Percentiles rank a stretch among this genome's conserved stretches.
Conservation (phyloP, 2,888 invertebrate species). For the Hyposoter didymator region DNA sequence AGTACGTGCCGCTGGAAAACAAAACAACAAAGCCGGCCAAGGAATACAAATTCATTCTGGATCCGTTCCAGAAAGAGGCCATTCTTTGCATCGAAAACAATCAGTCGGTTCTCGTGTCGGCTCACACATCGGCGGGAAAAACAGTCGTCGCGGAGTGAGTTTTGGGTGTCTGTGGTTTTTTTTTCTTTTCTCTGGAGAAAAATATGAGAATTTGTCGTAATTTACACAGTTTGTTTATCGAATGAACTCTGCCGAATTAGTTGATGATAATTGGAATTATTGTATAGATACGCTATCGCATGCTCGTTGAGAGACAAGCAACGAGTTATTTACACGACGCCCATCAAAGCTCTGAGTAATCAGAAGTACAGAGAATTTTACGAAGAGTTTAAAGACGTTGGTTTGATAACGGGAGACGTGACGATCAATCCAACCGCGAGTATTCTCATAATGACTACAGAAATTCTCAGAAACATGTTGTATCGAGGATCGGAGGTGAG, state of each 20-base stretch:
- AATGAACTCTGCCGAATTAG: background rate
- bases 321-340: constrained; percentile 99
- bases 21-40: constrained; percentile 91
- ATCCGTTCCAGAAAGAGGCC: constrained; percentile 99
- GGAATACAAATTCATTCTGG: constrained; percentile 96
- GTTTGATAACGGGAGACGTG: constrained; percentile 99
- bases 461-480: constrained; percentile 99
- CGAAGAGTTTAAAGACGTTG: constrained; percentile 99
- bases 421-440: constrained; percentile 99
- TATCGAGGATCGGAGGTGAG: constrained; percentile 96
- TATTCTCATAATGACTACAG: constrained; percentile 99
- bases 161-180: background rate
- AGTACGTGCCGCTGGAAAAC: constrained; percentile 88
- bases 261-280: background rate
- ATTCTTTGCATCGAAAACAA: constrained; percentile 98
- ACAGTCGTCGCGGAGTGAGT: constrained; percentile 99
- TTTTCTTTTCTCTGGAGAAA: no score
- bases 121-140: constrained; percentile 99
- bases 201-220: no score
- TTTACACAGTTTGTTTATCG: background rate
- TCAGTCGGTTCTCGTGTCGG: constrained; percentile 99
- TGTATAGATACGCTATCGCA: constrained; percentile 95
- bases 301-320: constrained; percentile 97
- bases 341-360: constrained; percentile 99
- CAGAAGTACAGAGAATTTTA: constrained; percentile 99